phyloP scores from a whole-genome alignment of 1,140 invertebrate species.

The Heliothis virescens region DNA sequence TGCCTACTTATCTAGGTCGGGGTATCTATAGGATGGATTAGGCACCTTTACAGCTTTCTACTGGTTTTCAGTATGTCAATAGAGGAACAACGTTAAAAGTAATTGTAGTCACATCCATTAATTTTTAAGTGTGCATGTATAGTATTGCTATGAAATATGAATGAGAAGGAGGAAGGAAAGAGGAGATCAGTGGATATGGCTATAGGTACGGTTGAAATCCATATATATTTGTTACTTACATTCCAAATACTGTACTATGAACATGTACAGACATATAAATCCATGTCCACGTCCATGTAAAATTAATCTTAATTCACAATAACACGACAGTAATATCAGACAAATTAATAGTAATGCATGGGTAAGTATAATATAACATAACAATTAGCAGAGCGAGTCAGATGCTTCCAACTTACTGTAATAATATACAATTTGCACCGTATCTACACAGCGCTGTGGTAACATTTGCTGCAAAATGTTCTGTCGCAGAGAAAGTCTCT shows the following conservation, averaged over 20 bases:
- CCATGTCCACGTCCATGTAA: background rate
- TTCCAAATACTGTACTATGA: too few species aligned
- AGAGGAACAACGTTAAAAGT: too few species aligned
- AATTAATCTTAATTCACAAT: background rate
- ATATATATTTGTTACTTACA: too few species aligned
- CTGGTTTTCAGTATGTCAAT: too few species aligned
- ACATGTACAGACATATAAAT: background rate
- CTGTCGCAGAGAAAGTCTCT: background rate
- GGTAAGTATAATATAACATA: constrained; percentile 22
- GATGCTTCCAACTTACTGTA: background rate
- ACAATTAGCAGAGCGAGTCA: constrained; percentile 24
- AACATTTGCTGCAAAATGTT: constrained; percentile 32
- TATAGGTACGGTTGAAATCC: too few species aligned
- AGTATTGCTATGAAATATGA: too few species aligned
- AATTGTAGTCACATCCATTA: too few species aligned
- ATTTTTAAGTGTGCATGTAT: too few species aligned
- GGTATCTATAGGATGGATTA: background rate
- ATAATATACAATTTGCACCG: constrained; percentile 38
- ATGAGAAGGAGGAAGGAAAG: too few species aligned
- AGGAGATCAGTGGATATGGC: background rate
- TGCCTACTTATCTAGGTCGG: background rate
- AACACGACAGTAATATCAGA: background rate
- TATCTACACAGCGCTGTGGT: constrained; percentile 24
- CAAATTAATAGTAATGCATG: background rate
- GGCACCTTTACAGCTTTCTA: constrained; percentile 3